Evolutionary conservation across 2,113 vertebrate species (phyloP), one percentile per base, ranked within the genome.

Genomic region (Urocynchramus pylzowi): DNA sequence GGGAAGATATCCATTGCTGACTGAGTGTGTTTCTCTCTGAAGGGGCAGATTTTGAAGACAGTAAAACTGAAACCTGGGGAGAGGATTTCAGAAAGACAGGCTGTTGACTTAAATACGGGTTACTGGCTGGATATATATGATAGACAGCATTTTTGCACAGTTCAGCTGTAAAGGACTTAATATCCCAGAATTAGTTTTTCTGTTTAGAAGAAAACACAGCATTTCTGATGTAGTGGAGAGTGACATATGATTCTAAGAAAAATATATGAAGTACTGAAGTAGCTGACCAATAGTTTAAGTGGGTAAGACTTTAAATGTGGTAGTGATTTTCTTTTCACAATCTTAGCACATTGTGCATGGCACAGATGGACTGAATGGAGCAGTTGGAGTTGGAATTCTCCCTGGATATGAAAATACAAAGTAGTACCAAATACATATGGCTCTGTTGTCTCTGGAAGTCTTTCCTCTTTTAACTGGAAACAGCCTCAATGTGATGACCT

Each of bases 311-410:
- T 93, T 52, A 42, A 92, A 84, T 39, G 33, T 71, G 20, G 20
- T 35, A 60, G 11, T 60, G 24, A 82, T 70, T 90, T 87, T 47
- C 18, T 77, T 85, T 85, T 71, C 44, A 63, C 23, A n/a, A 52
- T 81, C 16, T 7, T 49, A 26, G 24, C 3, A 2, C 6, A 4
- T 33, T 0, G 0, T 73, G 53, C 0, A 0, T 64, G 53, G 49
- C 13, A 69, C 6, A 60, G 78, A 61, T 61, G 11, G 78, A 82
- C 60, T 35, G 35, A 79, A 73, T 4, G 2, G n/a, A 87, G 45
- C 18, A 50, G n/a, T 1, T 65, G 23, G 23, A 73, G 18, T 8
- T 70, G 47, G 24, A 52, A 79, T 87, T 54, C 31, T 79, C 13
- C 35, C 23, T 39, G 20, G 26, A 6, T 42, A 47, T 5, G 10